A percentile compares a stretch with the other conserved stretches of the same genome.
Conservation (phyloP, 2,888 invertebrate species). For the Drosophila stalkeri region DNA sequence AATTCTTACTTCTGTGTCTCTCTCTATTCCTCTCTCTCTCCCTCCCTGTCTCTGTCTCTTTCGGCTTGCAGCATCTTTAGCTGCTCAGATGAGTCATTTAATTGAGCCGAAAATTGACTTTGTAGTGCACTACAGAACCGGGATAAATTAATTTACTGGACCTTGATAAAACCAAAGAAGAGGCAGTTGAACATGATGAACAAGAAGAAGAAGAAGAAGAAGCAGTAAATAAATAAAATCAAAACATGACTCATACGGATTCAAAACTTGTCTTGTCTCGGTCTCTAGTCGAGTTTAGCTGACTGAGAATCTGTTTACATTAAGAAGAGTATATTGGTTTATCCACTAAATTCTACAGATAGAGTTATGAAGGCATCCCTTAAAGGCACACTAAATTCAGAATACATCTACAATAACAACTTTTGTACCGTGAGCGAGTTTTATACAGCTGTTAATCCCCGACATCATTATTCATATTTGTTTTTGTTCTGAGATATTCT, state of each 20-base stretch:
- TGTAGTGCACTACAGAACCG: constrained; percentile 47
- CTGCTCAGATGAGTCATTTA: constrained; percentile 75
- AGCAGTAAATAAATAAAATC: constrained; percentile 30
- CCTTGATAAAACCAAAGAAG: constrained; percentile 42
- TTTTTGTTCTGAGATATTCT: constrained; percentile 8
- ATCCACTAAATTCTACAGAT: too few relatives aligned
- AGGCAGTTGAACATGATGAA: not conserved
- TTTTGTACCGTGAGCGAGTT: not conserved
- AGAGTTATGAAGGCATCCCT: too few relatives aligned
- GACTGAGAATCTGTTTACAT: not conserved
- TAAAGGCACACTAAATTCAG: not conserved
- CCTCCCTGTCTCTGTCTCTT: not conserved
- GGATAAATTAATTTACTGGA: constrained; percentile 74
- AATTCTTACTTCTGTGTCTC: constrained; percentile 14
- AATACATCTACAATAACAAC: not conserved
- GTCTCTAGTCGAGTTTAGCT: constrained; percentile 17
- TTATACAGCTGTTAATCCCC: not conserved
- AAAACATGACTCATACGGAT: constrained; percentile 53
- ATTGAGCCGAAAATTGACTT: constrained; percentile 76
- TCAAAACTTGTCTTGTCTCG: constrained; percentile 17
- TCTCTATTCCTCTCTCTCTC: not conserved
- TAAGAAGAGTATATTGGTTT: not conserved
- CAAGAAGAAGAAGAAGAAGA: constrained; percentile 19
- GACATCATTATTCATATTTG: not conserved
- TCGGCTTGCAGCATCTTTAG: constrained; percentile 27